Conservation (phyloP, 2,113 vertebrate species). For the Pogona vitticeps region DNA sequence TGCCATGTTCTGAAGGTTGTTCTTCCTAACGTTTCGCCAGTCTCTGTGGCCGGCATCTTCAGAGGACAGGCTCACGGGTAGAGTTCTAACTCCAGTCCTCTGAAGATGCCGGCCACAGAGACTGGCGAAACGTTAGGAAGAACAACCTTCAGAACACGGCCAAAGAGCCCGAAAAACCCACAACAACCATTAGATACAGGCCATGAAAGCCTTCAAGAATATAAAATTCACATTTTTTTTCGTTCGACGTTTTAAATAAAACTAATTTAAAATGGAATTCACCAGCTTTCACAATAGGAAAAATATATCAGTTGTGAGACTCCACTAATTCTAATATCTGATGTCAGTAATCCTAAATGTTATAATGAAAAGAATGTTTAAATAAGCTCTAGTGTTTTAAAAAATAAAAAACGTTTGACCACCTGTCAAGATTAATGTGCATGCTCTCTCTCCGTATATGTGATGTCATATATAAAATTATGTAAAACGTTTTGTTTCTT, state of each 20-base stretch:
- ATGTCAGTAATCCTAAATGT: neutral
- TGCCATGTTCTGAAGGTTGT: no score
- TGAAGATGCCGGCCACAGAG: no score
- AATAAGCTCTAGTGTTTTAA: neutral
- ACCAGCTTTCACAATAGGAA: neutral
- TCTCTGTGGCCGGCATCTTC: no score
- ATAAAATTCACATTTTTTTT: neutral
- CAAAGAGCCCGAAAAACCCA: no score
- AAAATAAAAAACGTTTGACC: neutral
- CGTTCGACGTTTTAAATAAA: neutral
- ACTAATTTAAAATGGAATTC: slow-evolving; percentile 6
- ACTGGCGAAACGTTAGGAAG: no score
- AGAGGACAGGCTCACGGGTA: no score
- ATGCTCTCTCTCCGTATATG: neutral
- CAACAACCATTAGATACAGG: no score
- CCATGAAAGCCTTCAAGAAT: no score
- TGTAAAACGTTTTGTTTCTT: neutral
- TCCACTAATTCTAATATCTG: neutral
- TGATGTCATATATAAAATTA: neutral
- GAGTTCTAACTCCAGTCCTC: no score
- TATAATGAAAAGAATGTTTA: neutral
- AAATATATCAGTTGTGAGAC: neutral
- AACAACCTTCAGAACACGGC: no score
- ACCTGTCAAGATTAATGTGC: neutral
- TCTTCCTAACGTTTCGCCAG: no score